Evolutionary conservation across 2,888 invertebrate genomes (phyloP).

Genomic region (Sinelater perroti): DNA sequence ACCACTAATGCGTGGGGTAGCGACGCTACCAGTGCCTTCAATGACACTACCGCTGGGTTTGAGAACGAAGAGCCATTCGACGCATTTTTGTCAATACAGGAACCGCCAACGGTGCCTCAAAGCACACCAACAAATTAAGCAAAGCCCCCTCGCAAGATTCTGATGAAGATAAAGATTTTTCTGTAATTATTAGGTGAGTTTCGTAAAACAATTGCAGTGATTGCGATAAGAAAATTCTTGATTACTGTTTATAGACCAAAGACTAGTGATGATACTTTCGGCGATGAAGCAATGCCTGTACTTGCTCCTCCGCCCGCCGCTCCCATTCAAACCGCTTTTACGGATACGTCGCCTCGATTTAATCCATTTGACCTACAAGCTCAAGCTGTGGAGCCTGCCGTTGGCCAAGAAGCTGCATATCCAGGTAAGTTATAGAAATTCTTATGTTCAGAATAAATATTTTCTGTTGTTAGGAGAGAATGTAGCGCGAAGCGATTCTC

Average conservation of each 20-base stretch:
- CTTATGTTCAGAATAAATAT: not conserved
- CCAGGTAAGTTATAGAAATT: constrained; percentile 53
- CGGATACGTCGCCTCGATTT: constrained; percentile 72
- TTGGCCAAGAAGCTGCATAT: constrained; percentile 52
- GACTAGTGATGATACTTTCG: constrained; percentile 60
- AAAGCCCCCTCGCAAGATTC: constrained; percentile 79
- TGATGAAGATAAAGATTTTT: constrained; percentile 80
- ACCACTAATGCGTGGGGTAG: constrained; percentile 58
- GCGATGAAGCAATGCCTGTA: constrained; percentile 70
- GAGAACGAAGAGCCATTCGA: constrained; percentile 81
- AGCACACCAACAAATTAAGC: constrained; percentile 70
- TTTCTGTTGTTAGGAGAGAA: constrained; percentile 19
- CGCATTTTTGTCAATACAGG: constrained; percentile 81
- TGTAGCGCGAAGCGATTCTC: constrained; percentile 66
- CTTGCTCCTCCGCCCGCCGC: constrained; percentile 78
- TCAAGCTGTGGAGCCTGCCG: constrained; percentile 58
- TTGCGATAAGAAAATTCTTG: not conserved
- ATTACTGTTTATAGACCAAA: constrained; percentile 62
- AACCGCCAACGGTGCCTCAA: constrained; percentile 74
- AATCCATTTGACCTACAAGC: constrained; percentile 80
- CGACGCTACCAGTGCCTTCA: constrained; percentile 54
- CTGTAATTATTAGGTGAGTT: constrained; percentile 77
- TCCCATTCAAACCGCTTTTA: constrained; percentile 62
- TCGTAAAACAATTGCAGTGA: not conserved
- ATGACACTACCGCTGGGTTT: constrained; percentile 63